Evolutionary conservation across 2,113 vertebrate species (phyloP).

Genomic region (Stomatorhinus ivindoensis): DNA sequence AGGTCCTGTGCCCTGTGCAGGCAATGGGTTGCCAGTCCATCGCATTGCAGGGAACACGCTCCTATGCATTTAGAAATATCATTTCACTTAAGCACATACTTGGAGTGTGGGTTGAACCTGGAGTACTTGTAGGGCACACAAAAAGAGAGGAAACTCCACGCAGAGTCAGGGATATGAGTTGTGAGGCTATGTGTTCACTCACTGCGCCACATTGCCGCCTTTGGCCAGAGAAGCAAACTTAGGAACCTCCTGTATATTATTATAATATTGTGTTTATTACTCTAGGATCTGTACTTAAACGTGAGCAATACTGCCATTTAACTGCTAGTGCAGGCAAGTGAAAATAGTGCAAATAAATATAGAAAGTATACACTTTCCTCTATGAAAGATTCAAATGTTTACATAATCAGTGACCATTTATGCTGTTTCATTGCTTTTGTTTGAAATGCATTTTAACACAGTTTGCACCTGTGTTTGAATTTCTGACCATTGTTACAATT

Average conservation of each 20-base stretch:
- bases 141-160: not conserved
- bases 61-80: not conserved
- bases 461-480: not conserved
- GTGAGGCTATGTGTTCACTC: not conserved
- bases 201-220: not conserved
- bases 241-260: not conserved
- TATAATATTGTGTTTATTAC: not conserved
- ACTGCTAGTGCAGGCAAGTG: not conserved
- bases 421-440: not conserved
- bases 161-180: not conserved
- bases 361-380: not conserved
- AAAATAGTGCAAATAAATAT: not conserved
- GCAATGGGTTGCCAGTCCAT: not conserved
- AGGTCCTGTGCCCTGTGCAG: not conserved
- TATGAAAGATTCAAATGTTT: not conserved
- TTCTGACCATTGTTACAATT: not conserved
- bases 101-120: not conserved
- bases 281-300: not conserved
- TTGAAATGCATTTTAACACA: not conserved
- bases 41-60: not conserved
- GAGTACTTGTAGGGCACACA: not conserved
- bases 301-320: not conserved
- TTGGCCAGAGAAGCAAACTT: not conserved
- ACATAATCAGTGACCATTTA: not conserved
- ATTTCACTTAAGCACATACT: not conserved